Evolutionary conservation across 2,888 invertebrate genomes (phyloP).

Genomic region (Patella ulyssiponensis): DNA sequence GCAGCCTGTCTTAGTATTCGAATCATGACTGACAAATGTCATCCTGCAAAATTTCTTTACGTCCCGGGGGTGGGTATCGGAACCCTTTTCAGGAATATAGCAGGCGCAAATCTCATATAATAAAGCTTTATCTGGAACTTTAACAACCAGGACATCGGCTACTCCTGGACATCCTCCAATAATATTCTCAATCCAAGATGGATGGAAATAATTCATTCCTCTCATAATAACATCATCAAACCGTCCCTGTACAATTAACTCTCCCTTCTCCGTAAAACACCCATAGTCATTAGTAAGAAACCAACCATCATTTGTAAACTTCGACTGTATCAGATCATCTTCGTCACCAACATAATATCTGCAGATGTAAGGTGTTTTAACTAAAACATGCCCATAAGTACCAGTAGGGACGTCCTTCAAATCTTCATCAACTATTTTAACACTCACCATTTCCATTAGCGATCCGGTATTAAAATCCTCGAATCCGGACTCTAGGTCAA

Average conservation of each 20-base stretch:
- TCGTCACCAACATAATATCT: slow-evolving; percentile 1
- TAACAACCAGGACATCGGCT: slow-evolving; percentile 12
- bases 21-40: slow-evolving; percentile 8
- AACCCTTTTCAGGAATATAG: not conserved
- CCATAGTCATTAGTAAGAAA: slow-evolving; percentile 14
- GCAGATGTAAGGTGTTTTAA: not conserved
- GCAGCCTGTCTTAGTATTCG: not conserved
- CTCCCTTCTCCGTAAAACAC: not conserved
- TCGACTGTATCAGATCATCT: not conserved
- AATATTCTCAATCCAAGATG: slow-evolving; percentile 26
- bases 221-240: slow-evolving; percentile 22
- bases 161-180: slow-evolving; percentile 13
- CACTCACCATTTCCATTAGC: slow-evolving; percentile 15
- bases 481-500: slow-evolving; percentile 17
- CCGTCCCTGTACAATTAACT: slow-evolving; percentile 12
- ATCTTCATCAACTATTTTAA: slow-evolving; percentile 28
- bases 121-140: slow-evolving; percentile 13
- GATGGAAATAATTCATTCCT: slow-evolving; percentile 21
- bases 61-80: not conserved
- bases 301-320: slow-evolving; percentile 5
- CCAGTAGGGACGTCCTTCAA: slow-evolving; percentile 10
- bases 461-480: slow-evolving; percentile 25
- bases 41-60: slow-evolving; percentile 12
- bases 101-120: slow-evolving; percentile 14
- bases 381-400: slow-evolving; percentile 2